These are phyloP conservation scores for Camelus bactrianus DNA, from an alignment of 2,113 vertebrate species.

Conservation along the genomic window DNA sequence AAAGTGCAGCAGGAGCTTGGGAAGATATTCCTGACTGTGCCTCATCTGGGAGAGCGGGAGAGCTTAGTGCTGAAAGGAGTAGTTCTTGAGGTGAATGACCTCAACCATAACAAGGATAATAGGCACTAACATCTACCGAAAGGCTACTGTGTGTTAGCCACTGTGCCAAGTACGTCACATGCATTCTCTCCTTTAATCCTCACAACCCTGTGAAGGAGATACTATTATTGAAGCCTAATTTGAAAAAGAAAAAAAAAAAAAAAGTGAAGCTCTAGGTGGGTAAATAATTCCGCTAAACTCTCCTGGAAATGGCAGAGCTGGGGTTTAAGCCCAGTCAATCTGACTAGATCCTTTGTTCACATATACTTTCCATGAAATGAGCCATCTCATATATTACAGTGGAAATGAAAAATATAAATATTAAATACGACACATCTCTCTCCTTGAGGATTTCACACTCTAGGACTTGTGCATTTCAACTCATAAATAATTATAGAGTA, in stretches of 20 bases:
- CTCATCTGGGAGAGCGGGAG: not conserved
- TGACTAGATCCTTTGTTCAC: constrained; percentile 25
- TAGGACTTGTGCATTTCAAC: not conserved
- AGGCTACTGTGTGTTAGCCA: not conserved
- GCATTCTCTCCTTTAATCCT: constrained; percentile 43
- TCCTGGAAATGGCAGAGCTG: constrained; percentile 19
- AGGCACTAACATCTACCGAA: not conserved
- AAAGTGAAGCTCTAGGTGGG: not conserved
- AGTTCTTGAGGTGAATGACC: not conserved
- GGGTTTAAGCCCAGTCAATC: not conserved
- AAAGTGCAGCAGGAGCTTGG: not conserved
- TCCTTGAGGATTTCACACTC: not conserved
- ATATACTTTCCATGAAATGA: not conserved
- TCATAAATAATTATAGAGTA: not conserved
- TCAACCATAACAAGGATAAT: not conserved
- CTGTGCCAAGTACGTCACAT: not conserved
- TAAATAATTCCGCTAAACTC: not conserved
- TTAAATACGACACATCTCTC: not conserved
- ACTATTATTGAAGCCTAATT: not conserved
- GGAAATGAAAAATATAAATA: constrained; percentile 26
- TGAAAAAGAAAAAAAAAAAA: not conserved
- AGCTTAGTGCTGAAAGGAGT: not conserved
- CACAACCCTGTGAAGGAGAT: not conserved
- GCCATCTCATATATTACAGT: not conserved
- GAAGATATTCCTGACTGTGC: not conserved